Percentiles rank a stretch among this genome's conserved stretches.
Conservation (phyloP, 2,888 invertebrate genomes). For the Serrognathus titanus region DNA sequence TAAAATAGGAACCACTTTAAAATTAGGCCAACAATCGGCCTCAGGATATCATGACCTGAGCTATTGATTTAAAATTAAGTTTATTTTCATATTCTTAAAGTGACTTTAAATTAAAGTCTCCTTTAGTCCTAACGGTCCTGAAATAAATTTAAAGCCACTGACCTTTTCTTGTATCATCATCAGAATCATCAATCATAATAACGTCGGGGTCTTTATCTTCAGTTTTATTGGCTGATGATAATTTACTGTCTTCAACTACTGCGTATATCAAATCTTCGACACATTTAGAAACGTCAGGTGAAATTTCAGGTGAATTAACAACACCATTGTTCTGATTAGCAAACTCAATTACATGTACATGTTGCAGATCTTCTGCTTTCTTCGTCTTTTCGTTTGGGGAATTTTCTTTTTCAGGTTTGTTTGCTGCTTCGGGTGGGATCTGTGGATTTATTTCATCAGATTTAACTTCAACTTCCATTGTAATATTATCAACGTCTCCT, state of each 20-base stretch:
- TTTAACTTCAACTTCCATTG: constrained; percentile 21
- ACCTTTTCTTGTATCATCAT: constrained; percentile 21
- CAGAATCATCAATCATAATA: constrained; percentile 25
- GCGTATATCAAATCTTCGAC: constrained; percentile 28
- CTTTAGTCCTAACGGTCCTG: no score
- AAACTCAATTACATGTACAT: no score
- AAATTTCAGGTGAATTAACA: constrained; percentile 6
- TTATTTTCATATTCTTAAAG: no score
- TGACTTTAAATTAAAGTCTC: no score
- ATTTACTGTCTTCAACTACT: constrained; percentile 23
- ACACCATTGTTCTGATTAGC: no score
- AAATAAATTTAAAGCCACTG: constrained; percentile 33
- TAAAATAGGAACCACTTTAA: no score
- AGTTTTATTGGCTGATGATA: constrained; percentile 22
- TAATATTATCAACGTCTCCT: constrained; percentile 22
- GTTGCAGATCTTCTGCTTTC: no score
- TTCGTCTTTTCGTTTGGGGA: neutral
- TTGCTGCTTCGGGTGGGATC: neutral
- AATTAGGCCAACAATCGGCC: no score
- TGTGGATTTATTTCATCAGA: neutral
- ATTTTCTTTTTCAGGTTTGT: constrained; percentile 2
- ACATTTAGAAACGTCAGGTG: constrained; percentile 21
- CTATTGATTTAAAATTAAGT: no score
- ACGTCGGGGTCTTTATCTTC: constrained; percentile 19
- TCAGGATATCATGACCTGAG: no score